Base-by-base conservation (phyloP, 2,113 vertebrate species). In the Nerophis ophidion region DNA sequence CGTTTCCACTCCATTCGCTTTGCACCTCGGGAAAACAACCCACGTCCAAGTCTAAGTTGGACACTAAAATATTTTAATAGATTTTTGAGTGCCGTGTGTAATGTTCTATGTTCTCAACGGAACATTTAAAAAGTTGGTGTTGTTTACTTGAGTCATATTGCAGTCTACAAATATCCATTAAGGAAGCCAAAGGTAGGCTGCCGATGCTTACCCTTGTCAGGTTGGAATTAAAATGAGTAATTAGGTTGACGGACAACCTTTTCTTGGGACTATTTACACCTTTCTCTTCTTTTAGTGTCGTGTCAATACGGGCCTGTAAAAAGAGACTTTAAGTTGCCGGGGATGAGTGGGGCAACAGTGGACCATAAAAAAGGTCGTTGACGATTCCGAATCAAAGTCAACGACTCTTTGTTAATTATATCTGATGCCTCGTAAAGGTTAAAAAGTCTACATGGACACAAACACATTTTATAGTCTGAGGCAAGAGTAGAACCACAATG, bases 201-300 rank as follows among this genome's bases (percentile, higher is more conserved):
- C 10, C 12, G 40, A 44, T 12, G 12, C 40, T 44, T 5, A 12
- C 2, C 4, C 40, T 44, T 44, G 40, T 44, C 40, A 44, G 10
- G 10, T 12, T 1, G 40, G 40, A 44, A 44, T 44, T 12, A 12
- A 11, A 44, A 44, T 9, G 35, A 26, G 26, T 13, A 35, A 36
- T 36, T 8, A 55, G 15, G n/a, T 9, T 8, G 34, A 38, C 5
- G 35, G 36, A 55, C 51, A 38, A 36, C 8, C 8, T 52, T 44
- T 52, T 35, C 50, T 35, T 33, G 7, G 13, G 34, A 51, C 50
- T 38, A 36, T n/a, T 54, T 15, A 9, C 15, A 16, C 35, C n/a
- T 38, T 55, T n/a, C n/a, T 40, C 52, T 38, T 55, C 5, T 38
- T 55, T 55, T 55, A 55, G 35, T 38, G 52, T 40, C 40, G 35